Base-by-base conservation (phyloP, 2,888 invertebrate species). In the Sarcophaga caerulescens region DNA sequence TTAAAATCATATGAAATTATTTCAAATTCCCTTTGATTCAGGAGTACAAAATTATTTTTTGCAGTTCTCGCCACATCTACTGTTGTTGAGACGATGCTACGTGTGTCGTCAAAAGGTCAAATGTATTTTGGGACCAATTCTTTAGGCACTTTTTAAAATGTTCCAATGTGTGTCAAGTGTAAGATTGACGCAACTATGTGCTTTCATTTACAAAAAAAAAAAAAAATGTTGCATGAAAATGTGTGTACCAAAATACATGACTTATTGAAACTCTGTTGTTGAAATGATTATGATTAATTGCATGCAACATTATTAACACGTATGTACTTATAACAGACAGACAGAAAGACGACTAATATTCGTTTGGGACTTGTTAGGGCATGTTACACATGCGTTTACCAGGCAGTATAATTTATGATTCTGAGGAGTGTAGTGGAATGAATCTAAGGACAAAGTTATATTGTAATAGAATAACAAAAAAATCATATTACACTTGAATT, bases 221-320 rank as follows among this genome's bases (percentile, higher is more conserved):
- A 11, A 47, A 47, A 14, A 52, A 17, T 17, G 52, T 12, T 14
- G 47, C 47, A 47, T 47, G 60, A 60, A 60, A 60, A 19, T 60
- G 19, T 19, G n/a, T 60, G 21, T 60, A 19, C 17, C 17, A 57
- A 57, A 57, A 10, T 17, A 57, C 14, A 4, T 17, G n/a, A 57
- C 57, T 6, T 35, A 35, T 35, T 69, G 52, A 47, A 69, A 69
- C 8, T 14, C 14, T 74, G 60, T 74, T 62, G 45, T 60, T 62
- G 14, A 19, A 69, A 73, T 81, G 68, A 81, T 63, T 80, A 45
- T 85, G 81, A 85, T 81, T 85, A 74, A 85, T 85, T 81, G 57
- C 75, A n/a, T 17, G 65, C 21, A 70, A 70, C 57, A 71, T 44
- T 63, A 25, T 44, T 52, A 52, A 19, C 14, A 74, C n/a, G 1